Percentiles rank a stretch among this genome's conserved stretches.
phyloP scores from a whole-genome alignment of 1,140 invertebrate species.

The Belonocnema kinseyi region DNA sequence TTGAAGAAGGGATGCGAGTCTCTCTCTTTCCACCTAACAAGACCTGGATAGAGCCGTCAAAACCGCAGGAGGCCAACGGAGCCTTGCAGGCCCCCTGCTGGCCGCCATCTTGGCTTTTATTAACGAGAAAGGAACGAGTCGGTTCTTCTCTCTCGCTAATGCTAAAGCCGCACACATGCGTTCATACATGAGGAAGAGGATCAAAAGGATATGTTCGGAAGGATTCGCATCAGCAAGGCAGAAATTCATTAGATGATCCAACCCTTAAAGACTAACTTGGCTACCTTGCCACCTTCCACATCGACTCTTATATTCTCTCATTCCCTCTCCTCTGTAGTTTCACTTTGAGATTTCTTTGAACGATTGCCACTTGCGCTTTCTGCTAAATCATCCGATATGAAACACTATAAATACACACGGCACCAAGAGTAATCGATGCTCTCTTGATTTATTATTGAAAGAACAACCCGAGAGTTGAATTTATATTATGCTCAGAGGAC shows the following conservation, averaged over 20 bases:
- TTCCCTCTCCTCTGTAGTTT: conserved; percentile 37
- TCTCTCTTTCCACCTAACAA: conserved; percentile 61
- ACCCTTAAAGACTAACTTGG: conserved; percentile 65
- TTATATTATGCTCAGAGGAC: conserved; percentile 15
- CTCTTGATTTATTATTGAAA: conserved; percentile 14
- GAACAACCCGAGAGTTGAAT: conserved; percentile 16
- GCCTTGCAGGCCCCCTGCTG: conserved; percentile 71
- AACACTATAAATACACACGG: conserved; percentile 15
- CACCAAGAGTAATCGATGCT: conserved; percentile 31
- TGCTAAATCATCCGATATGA: conserved; percentile 30
- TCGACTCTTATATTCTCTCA: conserved; percentile 42
- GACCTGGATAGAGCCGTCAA: conserved; percentile 75
- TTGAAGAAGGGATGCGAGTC: conserved; percentile 46
- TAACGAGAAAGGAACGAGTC: conserved; percentile 69
- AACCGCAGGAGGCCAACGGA: conserved; percentile 71
- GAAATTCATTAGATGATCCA: conserved; percentile 67
- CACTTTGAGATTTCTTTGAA: conserved; percentile 28
- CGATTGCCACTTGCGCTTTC: conserved; percentile 13
- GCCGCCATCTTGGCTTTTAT: conserved; percentile 74
- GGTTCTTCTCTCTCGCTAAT: conserved; percentile 50
- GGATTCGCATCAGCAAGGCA: conserved; percentile 59
- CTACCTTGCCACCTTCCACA: conserved; percentile 57
- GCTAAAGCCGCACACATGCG: conserved; percentile 21
- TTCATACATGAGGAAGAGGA: conserved; percentile 49
- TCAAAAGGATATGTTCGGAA: conserved; percentile 53